These are phyloP conservation scores for Poeciliopsis gracilis DNA, from an alignment of 2,797 vertebrate genomes.

Conservation along the genomic window DNA sequence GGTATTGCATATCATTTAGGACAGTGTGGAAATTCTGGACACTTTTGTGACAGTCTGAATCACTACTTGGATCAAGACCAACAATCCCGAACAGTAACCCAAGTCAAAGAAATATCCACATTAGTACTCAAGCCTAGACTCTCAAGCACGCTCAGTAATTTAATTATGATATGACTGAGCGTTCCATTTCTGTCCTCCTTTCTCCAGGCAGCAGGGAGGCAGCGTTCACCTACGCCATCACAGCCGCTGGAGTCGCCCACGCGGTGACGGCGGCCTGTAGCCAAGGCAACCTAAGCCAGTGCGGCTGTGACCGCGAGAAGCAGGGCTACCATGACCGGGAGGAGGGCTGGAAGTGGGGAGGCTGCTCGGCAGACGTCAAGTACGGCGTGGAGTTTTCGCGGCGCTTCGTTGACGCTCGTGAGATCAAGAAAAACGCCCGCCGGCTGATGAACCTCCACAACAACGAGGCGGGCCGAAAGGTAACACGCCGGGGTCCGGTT, in stretches of 20 bases:
- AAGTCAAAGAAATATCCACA: neutral
- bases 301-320: conserved; percentile 97
- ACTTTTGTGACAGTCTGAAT: neutral
- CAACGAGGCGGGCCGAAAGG: conserved; percentile 98
- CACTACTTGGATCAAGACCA: neutral
- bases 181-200: conserved; percentile 14
- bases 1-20: too few species aligned
- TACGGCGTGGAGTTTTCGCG: conserved; percentile 98
- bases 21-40: neutral
- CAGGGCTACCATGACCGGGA: conserved; percentile 97
- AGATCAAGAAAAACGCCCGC: conserved; percentile 97
- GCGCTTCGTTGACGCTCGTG: conserved; percentile 95
- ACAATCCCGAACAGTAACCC: neutral
- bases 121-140: neutral
- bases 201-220: conserved; percentile 95
- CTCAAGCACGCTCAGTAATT: neutral
- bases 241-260: conserved; percentile 94
- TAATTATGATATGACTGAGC: neutral
- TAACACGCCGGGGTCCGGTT: conserved; percentile 54
- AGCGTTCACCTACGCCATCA: conserved; percentile 98
- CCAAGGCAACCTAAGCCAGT: conserved; percentile 98
- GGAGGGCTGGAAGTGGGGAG: conserved; percentile 99
- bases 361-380: conserved; percentile 96
- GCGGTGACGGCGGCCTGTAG: conserved; percentile 95
- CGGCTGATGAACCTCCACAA: conserved; percentile 99